phyloP scores from a whole-genome alignment of 2,113 vertebrate genomes.

The Rhipidura dahli region DNA sequence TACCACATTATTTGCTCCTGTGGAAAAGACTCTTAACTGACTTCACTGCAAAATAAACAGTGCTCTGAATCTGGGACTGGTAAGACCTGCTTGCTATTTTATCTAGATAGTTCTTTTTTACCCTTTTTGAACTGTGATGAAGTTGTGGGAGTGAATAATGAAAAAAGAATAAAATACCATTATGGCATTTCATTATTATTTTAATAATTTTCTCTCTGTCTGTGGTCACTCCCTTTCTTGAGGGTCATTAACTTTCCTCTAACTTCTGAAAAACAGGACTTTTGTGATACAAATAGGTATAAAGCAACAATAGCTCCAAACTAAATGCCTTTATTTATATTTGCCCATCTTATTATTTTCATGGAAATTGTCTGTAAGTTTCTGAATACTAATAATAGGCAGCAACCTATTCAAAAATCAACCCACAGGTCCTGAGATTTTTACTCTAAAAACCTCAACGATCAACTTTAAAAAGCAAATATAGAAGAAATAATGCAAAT shows the following conservation, averaged over 20 bases:
- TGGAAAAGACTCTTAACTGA: not conserved
- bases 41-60: conserved; percentile 6
- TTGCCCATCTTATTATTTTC: not conserved
- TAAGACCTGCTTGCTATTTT: not conserved
- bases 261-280: not conserved
- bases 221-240: not conserved
- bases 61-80: not conserved
- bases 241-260: not conserved
- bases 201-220: not conserved
- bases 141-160: not conserved
- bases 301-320: not conserved
- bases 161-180: not conserved
- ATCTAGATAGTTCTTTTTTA: not conserved
- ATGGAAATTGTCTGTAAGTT: not conserved
- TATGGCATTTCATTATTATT: not conserved
- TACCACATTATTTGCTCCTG: not conserved
- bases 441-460: not conserved
- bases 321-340: not conserved
- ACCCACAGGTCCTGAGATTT: not conserved
- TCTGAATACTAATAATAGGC: not conserved
- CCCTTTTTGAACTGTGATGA: not conserved
- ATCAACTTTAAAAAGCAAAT: not conserved
- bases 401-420: not conserved
- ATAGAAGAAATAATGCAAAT: not conserved
- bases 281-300: not conserved